These are phyloP conservation scores for Cepaea hortensis DNA, from an alignment of 2,888 invertebrate genomes.

Conservation along the genomic window DNA sequence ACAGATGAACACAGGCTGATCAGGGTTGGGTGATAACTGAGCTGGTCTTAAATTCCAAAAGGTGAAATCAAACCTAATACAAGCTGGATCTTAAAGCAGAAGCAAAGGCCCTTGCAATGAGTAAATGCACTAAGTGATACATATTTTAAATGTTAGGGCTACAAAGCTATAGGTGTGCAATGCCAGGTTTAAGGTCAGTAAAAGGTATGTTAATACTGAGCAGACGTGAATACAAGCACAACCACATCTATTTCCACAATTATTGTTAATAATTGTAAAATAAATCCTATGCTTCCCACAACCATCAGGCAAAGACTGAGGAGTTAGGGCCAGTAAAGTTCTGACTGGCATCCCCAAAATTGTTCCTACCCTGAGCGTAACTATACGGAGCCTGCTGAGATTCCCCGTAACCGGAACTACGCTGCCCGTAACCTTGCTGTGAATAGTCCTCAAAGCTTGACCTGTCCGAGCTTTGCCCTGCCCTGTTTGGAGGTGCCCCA, in stretches of 20 bases:
- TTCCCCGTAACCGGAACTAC: slow-evolving; percentile 27
- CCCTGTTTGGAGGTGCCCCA: slow-evolving; percentile 16
- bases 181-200: no score
- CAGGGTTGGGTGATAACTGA: no score
- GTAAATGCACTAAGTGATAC: background rate
- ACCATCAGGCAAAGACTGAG: background rate
- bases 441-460: slow-evolving; percentile 18
- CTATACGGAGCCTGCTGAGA: slow-evolving; percentile 41
- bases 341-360: background rate
- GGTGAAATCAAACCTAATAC: no score
- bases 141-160: background rate
- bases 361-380: slow-evolving; percentile 38
- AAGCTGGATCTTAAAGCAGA: no score
- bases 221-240: background rate
- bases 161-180: background rate
- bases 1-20: no score
- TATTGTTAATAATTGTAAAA: background rate
- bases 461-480: background rate
- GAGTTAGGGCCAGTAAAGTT: background rate
- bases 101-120: no score
- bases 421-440: slow-evolving; percentile 5
- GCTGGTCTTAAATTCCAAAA: no score
- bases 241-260: slow-evolving; percentile 11
- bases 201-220: no score
- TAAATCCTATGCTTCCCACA: slow-evolving; percentile 11